Conservation (phyloP, 2,113 vertebrate species). For the Rhinopithecus roxellana region DNA sequence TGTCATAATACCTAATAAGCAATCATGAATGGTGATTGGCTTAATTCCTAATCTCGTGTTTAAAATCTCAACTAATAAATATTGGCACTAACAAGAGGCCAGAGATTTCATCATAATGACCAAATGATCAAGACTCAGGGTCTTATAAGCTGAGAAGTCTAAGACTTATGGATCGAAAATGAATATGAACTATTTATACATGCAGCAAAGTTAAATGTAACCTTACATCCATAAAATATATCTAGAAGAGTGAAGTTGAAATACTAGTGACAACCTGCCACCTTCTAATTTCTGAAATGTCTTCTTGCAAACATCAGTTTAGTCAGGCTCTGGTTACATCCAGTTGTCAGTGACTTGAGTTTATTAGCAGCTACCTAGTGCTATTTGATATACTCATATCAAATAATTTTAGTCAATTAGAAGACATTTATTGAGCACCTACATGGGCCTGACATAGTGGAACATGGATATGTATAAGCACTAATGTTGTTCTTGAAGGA, state of each 20-base stretch:
- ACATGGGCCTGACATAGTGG: background rate
- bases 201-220: slow-evolving; percentile 20
- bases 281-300: background rate
- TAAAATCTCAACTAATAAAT: slow-evolving; percentile 57
- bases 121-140: slow-evolving; percentile 8
- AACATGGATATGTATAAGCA: background rate
- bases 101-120: background rate
- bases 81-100: background rate
- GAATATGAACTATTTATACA: slow-evolving; percentile 23
- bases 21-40: background rate
- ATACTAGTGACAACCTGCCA: background rate
- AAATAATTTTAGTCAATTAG: background rate
- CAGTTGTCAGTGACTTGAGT: background rate
- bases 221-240: background rate
- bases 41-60: background rate
- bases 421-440: background rate
- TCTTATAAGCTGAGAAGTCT: background rate
- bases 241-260: background rate
- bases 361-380: background rate
- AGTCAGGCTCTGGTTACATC: background rate
- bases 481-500: background rate
- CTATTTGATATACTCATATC: background rate
- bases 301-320: background rate
- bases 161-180: slow-evolving; percentile 1
- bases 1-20: background rate